Base-by-base conservation (phyloP, 2,113 vertebrate species). In the Notothenia coriiceps region DNA sequence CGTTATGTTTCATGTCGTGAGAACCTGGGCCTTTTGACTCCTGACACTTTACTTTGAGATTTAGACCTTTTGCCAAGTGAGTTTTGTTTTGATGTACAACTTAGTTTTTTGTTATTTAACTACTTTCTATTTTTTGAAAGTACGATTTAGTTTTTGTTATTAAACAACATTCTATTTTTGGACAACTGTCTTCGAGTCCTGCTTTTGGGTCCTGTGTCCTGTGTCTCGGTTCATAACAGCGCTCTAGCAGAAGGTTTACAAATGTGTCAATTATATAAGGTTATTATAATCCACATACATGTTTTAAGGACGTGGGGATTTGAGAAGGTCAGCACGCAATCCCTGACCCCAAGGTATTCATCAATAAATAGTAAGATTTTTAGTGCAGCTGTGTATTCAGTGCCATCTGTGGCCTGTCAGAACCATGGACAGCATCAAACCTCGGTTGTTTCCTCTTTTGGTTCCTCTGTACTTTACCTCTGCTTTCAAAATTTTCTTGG, bases 391-490 rank as follows among this genome's bases (percentile, higher is more conserved):
- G 47, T 60, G 49, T 5, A 7, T 59, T 73, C 76, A 67, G 29
- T 50, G 20, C 47, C 35, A 52, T 64, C 72, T 77, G 63, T 71
- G 18, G 65, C n/a, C 50, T 85, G 60, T 83, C 83, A 83, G 82
- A 47, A 72, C 79, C 74, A 77, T 18, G 73, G 65, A 75, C 64
- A 74, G 65, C 82, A 86, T 85, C 75, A 77, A 44, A 77, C 25
- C 49, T 22, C 25, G 56, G 55, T 20, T 67, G 73, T 64, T 72
- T 87, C 40, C 49, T 66, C 25, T 70, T 44, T 56, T 70, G 50
- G 46, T 61, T 49, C 60, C 6, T 62, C 65, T 70, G 43, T 73
- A 14, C 62, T 72, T 65, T 78, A 64, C 46, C 29, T 83, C 77
- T 55, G 29, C 63, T 56, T 71, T 81, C 76, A 66, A 65, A 76